phyloP scores from a whole-genome alignment of 2,113 vertebrate genomes.

The Phylloscopus trochiloides region DNA sequence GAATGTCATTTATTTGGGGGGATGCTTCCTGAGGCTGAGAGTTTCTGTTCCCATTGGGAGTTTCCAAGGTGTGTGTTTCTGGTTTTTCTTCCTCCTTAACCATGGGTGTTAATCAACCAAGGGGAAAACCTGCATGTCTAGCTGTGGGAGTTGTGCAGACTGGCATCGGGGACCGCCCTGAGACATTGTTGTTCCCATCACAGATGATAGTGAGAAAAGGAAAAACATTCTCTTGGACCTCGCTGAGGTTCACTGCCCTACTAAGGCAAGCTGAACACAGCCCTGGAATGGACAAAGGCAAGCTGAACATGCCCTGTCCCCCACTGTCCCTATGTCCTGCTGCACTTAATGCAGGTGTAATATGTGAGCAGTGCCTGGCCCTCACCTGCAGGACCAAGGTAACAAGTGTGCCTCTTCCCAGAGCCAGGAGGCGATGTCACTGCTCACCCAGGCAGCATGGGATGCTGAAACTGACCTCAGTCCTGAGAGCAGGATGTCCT shows the following conservation, averaged over 20 bases:
- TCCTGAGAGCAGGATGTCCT: neutral
- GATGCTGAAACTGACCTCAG: neutral
- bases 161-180: neutral
- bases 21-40: neutral
- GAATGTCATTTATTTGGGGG: neutral
- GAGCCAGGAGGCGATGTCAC: neutral
- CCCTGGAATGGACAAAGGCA: neutral
- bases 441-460: fast-evolving
- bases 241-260: fast-evolving
- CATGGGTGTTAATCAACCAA: neutral
- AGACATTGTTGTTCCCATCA: neutral
- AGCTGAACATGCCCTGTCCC: neutral
- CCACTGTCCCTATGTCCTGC: fast-evolving
- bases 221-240: neutral
- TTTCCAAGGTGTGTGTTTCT: neutral
- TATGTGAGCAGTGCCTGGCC: neutral
- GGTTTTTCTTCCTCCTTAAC: neutral
- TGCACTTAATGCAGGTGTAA: neutral
- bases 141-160: neutral
- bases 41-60: slow-evolving; percentile 39
- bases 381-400: neutral
- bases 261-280: neutral
- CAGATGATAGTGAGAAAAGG: neutral
- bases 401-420: neutral
- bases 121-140: neutral